A percentile compares a stretch with the other conserved stretches of the same genome.
These are phyloP conservation scores for Girardinus metallicus DNA, from an alignment of 2,797 vertebrate genomes.

Conservation along the genomic window DNA sequence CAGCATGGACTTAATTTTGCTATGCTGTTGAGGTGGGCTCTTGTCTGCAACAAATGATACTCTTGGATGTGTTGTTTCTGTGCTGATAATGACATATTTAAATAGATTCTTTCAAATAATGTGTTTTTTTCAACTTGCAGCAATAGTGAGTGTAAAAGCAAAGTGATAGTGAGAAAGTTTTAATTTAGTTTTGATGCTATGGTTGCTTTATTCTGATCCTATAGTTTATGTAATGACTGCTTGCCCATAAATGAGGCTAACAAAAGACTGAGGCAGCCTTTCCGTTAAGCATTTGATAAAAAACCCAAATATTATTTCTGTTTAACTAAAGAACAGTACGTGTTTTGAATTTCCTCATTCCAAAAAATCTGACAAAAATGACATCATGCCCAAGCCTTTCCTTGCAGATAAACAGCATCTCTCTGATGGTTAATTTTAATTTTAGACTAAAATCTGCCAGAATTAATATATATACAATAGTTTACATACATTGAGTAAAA, in stretches of 20 bases:
- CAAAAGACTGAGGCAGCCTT: neutral
- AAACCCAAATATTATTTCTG: neutral
- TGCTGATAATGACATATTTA: neutral
- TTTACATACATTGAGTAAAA: no score
- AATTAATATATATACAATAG: no score
- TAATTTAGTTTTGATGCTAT: neutral
- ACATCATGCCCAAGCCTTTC: neutral
- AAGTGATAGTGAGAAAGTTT: neutral
- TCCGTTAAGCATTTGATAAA: neutral
- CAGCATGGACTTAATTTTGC: conserved; percentile 25
- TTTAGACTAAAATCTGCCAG: no score
- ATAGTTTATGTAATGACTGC: neutral
- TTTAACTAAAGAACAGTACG: neutral
- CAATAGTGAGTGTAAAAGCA: neutral
- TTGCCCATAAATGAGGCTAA: neutral
- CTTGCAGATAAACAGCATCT: neutral
- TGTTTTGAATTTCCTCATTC: neutral
- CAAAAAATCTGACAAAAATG: neutral
- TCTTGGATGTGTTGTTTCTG: neutral
- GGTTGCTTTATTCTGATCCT: neutral
- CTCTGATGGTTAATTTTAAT: neutral
- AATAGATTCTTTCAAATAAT: neutral
- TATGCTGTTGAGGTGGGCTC: conserved; percentile 17
- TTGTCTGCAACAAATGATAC: conserved; percentile 31
- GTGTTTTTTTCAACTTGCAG: neutral